Evolutionary conservation across 1,140 invertebrate genomes (phyloP).

Genomic region (Brevipalpus yothersi): DNA sequence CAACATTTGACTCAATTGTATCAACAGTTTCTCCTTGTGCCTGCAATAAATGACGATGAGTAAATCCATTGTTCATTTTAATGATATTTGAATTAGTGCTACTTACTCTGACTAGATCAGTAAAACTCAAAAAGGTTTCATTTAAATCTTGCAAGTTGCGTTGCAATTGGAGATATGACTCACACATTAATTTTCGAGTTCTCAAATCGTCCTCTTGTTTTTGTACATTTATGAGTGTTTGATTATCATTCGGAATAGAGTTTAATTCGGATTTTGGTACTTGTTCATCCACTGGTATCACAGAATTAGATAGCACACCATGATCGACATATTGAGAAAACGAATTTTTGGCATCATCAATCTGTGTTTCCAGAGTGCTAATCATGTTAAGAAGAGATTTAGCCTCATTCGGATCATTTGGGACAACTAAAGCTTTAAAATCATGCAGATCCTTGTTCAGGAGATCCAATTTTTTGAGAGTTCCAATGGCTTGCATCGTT

Average conservation of each 20-base stretch:
- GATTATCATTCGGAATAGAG: neutral
- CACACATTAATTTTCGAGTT: neutral
- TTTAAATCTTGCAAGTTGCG: neutral
- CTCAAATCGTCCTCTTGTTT: neutral
- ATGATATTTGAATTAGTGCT: neutral
- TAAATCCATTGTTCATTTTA: neutral
- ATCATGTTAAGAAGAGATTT: neutral
- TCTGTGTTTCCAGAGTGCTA: neutral
- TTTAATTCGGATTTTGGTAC: neutral
- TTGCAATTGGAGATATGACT: neutral
- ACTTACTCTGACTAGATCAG: neutral
- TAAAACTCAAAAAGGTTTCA: neutral
- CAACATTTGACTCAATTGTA: neutral
- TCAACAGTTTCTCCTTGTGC: neutral
- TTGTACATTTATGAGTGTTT: neutral
- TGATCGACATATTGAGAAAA: neutral
- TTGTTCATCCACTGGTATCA: neutral
- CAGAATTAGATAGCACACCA: neutral
- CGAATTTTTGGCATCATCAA: neutral
- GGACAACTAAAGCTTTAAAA: neutral
- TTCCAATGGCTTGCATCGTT: neutral
- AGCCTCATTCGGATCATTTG: neutral
- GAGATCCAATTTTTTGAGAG: neutral
- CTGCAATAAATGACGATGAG: neutral
- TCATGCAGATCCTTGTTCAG: neutral